Percentiles rank a stretch among this genome's conserved stretches.
Conservation (phyloP, 1,140 invertebrate genomes). For the Arion vulgaris region DNA sequence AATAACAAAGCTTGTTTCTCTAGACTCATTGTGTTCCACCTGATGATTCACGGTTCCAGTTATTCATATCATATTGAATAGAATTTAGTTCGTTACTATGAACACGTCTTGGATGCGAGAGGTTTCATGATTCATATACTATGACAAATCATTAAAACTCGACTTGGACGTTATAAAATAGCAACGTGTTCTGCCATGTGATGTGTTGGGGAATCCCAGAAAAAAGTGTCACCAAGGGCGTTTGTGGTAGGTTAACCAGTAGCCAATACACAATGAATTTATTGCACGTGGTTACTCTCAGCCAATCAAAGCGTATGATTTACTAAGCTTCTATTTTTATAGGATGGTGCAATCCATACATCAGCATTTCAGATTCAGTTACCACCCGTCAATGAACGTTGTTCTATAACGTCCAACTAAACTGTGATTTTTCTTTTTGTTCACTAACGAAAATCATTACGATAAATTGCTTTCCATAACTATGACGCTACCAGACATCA, state of each 20-base stretch:
- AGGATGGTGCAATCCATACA: constrained; percentile 14
- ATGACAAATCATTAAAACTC: too few relatives aligned
- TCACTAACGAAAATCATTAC: background rate
- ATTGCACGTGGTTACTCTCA: constrained; percentile 4
- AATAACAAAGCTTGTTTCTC: too few relatives aligned
- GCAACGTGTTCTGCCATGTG: background rate
- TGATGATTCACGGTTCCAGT: too few relatives aligned
- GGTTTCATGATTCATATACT: too few relatives aligned
- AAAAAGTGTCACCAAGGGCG: background rate
- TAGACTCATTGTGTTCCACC: too few relatives aligned
- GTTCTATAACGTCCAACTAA: background rate
- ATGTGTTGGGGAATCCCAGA: background rate
- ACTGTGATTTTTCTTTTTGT: background rate
- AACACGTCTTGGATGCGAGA: too few relatives aligned
- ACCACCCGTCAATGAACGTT: background rate
- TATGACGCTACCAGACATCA: constrained; percentile 20
- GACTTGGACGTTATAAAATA: too few relatives aligned
- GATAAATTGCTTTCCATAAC: background rate
- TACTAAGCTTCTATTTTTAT: constrained; percentile 24
- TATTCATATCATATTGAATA: too few relatives aligned
- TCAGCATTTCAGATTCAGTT: background rate
- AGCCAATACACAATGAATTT: constrained; percentile 15
- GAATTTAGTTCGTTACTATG: too few relatives aligned
- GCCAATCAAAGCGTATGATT: background rate
- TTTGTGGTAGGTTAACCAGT: background rate